Conservation (phyloP, 2,888 invertebrate species). For the Rotaria sp. region DNA sequence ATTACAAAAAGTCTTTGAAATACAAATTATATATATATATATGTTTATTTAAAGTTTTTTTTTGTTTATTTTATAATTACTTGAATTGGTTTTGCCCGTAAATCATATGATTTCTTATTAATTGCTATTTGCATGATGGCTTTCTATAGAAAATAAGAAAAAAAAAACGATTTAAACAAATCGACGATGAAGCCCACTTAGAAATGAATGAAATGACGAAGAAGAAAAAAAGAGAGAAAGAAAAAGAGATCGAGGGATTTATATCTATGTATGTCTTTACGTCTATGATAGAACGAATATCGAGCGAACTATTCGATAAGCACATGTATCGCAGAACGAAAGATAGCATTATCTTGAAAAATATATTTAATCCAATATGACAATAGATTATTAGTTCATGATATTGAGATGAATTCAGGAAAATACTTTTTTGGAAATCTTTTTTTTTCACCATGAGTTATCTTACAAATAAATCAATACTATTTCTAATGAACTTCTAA, state of each 20-base stretch:
- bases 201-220: not conserved
- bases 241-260: not conserved
- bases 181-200: not conserved
- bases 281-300: not conserved
- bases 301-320: not conserved
- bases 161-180: not conserved
- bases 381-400: no score
- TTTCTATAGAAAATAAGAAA: not conserved
- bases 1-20: slow-evolving; percentile 1
- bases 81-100: not conserved
- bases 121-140: not conserved
- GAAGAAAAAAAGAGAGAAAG: not conserved
- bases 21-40: not conserved
- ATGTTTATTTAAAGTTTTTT: no score
- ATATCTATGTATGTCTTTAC: not conserved
- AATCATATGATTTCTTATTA: not conserved
- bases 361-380: not conserved
- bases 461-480: no score
- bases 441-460: no score
- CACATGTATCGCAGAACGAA: not conserved
- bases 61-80: not conserved
- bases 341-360: not conserved
- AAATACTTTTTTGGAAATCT: no score
- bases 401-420: no score
- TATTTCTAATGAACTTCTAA: no score